Evolutionary conservation across 2,888 invertebrate species (phyloP).

Genomic region (Copidosoma aretas): DNA sequence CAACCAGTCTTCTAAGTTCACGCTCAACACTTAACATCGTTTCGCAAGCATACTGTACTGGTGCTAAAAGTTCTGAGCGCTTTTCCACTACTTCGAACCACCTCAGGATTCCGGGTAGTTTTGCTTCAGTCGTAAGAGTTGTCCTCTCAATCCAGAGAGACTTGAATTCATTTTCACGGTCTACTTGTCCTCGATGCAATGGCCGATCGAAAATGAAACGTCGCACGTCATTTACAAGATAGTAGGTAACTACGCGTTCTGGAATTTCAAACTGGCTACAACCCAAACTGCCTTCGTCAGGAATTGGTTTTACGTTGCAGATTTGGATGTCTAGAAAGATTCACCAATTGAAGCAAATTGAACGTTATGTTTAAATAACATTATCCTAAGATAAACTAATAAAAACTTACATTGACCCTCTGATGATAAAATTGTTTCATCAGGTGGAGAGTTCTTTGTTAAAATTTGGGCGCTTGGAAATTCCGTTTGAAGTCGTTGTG

Average conservation of each 20-base stretch:
- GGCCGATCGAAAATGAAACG: constrained; percentile 91
- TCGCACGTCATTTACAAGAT: constrained; percentile 88
- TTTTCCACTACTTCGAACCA: constrained; percentile 90
- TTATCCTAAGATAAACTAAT: not conserved
- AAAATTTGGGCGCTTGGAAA: constrained; percentile 94
- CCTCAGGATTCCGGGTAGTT: constrained; percentile 88
- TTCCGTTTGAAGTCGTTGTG: constrained; percentile 89
- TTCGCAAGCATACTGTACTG: constrained; percentile 90
- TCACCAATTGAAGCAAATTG: not conserved
- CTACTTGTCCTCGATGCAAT: constrained; percentile 86
- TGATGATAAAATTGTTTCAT: constrained; percentile 83
- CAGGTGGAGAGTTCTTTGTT: constrained; percentile 90
- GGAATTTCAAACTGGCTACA: constrained; percentile 74
- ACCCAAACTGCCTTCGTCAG: constrained; percentile 70
- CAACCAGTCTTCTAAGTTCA: constrained; percentile 81
- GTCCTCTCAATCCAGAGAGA: constrained; percentile 95
- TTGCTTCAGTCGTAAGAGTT: constrained; percentile 79
- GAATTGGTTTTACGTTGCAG: constrained; percentile 89
- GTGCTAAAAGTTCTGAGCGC: constrained; percentile 79
- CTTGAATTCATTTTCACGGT: constrained; percentile 95
- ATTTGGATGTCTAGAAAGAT: constrained; percentile 80
- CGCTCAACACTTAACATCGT: constrained; percentile 90
- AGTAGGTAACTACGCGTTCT: constrained; percentile 86
- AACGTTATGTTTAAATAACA: not conserved
- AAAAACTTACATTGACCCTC: constrained; percentile 81